Conservation (phyloP, 2,113 vertebrate genomes). For the Cygnus buccinator region DNA sequence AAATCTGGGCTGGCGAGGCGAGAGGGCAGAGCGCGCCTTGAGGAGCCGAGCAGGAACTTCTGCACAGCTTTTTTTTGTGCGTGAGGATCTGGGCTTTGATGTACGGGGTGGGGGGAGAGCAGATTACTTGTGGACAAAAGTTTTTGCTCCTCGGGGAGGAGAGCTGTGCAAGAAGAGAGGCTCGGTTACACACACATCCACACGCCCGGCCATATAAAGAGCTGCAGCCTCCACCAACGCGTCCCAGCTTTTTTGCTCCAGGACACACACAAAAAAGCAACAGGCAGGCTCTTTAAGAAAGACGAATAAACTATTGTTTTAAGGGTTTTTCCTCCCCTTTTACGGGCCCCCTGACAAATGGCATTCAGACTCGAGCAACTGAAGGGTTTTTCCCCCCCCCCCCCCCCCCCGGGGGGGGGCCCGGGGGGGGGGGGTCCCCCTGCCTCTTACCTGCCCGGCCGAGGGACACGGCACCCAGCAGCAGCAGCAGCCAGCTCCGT, state of each 20-base stretch:
- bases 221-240: not conserved
- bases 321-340: constrained; percentile 36
- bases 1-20: not conserved
- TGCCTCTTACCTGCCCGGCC: constrained; percentile 76
- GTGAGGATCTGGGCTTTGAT: not conserved
- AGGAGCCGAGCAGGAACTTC: not conserved
- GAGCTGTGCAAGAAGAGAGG: not conserved
- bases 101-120: not conserved
- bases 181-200: not conserved
- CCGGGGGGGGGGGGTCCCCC: not conserved
- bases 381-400: not conserved
- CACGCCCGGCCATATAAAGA: accelerated
- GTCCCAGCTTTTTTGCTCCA: not conserved
- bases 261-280: not conserved
- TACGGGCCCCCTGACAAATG: constrained; percentile 51
- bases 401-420: no score
- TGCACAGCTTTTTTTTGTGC: constrained; percentile 5
- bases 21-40: not conserved
- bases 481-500: constrained; percentile 55
- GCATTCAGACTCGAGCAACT: constrained; percentile 54
- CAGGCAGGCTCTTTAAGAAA: not conserved
- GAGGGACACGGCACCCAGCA: constrained; percentile 62
- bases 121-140: constrained; percentile 19
- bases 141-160: constrained; percentile 21
- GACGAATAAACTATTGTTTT: constrained; percentile 28